Evolutionary conservation across 64 coral and sea anemone species (phyloP).

Genomic region (Stichodactyla mertensii): DNA sequence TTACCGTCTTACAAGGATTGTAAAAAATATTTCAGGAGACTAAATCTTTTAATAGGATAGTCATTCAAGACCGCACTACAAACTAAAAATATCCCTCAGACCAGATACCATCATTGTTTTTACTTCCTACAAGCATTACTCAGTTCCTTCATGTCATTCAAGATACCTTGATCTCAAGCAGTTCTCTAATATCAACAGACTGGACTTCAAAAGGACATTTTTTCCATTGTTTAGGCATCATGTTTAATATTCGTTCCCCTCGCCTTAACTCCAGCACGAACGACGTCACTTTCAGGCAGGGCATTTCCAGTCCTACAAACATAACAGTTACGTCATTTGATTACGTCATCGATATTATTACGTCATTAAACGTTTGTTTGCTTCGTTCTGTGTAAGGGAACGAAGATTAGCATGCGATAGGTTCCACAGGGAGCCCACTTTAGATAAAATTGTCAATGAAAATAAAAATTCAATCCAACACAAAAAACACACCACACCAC

Average conservation of each 20-base stretch:
- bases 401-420: no score
- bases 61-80: no score
- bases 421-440: no score
- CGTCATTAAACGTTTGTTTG: background rate
- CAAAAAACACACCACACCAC: background rate
- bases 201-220: constrained; percentile 36
- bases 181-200: constrained; percentile 14
- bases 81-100: background rate
- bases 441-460: no score
- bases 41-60: no score
- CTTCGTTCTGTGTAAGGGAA: background rate
- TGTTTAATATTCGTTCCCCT: background rate
- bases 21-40: no score
- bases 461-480: no score
- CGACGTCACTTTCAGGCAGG: constrained; percentile 3
- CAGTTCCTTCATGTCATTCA: background rate
- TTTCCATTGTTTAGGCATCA: constrained; percentile 49
- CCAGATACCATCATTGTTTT: background rate
- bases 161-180: constrained; percentile 15
- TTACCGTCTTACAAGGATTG: no score
- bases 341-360: background rate
- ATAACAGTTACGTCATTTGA: background rate
- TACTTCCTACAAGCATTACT: background rate
- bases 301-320: constrained; percentile 3
- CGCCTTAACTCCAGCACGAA: background rate